Conservation (phyloP, 2,113 vertebrate species). For the Nerophis lumbriciformis region DNA sequence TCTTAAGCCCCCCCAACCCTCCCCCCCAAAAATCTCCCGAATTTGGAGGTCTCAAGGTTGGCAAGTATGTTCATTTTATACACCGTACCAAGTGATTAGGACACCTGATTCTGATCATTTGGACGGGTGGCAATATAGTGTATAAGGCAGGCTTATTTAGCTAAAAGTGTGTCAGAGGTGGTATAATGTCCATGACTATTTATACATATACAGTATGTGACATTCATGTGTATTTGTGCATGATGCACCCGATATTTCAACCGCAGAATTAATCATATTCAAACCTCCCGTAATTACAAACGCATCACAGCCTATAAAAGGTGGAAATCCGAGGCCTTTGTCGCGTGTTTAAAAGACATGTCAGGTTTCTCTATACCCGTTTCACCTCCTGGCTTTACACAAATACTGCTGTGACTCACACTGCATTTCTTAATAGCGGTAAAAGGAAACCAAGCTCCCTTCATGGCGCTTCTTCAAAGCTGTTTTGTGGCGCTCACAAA, state of each 20-base stretch:
- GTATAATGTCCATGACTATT: too few species aligned
- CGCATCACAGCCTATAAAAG: conserved; percentile 29
- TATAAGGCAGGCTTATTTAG: too few species aligned
- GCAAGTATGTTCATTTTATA: too few species aligned
- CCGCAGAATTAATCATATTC: background rate
- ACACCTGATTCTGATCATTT: too few species aligned
- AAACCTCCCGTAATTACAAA: conserved; percentile 37
- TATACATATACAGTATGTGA: too few species aligned
- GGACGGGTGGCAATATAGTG: too few species aligned
- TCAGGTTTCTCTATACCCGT: conserved; percentile 15
- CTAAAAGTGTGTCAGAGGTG: too few species aligned
- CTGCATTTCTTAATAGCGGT: conserved; percentile 37
- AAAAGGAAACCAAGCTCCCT: conserved; percentile 32
- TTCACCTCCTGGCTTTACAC: conserved; percentile 33
- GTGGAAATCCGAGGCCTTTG: conserved; percentile 43
- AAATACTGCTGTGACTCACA: conserved; percentile 38
- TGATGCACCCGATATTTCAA: too few species aligned
- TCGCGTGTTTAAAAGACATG: conserved; percentile 31
- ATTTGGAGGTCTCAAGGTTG: too few species aligned
- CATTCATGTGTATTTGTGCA: background rate
- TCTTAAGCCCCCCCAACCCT: too few species aligned
- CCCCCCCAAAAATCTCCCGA: too few species aligned
- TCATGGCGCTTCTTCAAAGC: conserved; percentile 39
- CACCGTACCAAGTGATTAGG: too few species aligned
- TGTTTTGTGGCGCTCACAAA: conserved; percentile 29